Conservation (phyloP, 2,113 vertebrate genomes). For the Hipposideros armiger region DNA sequence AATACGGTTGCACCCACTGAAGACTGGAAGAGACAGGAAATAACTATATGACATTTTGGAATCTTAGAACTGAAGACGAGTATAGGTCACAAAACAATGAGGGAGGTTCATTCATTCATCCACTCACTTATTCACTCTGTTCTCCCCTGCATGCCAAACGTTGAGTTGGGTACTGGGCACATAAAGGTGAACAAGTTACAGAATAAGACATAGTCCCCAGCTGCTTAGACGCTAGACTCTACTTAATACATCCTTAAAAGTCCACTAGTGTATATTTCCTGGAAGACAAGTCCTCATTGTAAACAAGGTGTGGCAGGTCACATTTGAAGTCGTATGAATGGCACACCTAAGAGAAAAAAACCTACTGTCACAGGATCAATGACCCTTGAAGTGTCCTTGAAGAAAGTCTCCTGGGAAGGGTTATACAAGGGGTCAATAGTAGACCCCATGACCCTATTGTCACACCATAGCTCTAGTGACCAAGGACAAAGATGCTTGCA, state of each 20-base stretch:
- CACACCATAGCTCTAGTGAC: not conserved
- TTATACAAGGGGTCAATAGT: not conserved
- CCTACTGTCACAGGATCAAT: not conserved
- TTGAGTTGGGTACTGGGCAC: not conserved
- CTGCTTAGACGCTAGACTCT: not conserved
- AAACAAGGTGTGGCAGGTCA: not conserved
- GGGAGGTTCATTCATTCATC: not conserved
- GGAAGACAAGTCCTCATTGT: not conserved
- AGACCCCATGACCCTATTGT: not conserved
- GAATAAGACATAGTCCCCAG: not conserved
- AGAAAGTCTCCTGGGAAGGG: not conserved
- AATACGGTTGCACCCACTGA: not conserved
- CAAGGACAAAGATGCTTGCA: not conserved
- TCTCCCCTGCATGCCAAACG: not conserved
- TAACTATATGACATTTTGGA: not conserved
- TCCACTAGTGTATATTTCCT: not conserved
- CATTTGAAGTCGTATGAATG: not conserved
- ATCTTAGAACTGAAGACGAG: not conserved
- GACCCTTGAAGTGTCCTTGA: not conserved
- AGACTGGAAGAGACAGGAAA: not conserved
- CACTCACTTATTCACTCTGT: not conserved
- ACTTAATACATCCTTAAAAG: not conserved
- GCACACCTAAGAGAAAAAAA: not conserved
- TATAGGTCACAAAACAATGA: not conserved
- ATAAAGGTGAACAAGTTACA: not conserved